Percentiles rank a stretch among this genome's conserved stretches.
phyloP scores from a whole-genome alignment of 37 sponge, comb jelly and placozoan genomes.

The Spongilla lacustris region DNA sequence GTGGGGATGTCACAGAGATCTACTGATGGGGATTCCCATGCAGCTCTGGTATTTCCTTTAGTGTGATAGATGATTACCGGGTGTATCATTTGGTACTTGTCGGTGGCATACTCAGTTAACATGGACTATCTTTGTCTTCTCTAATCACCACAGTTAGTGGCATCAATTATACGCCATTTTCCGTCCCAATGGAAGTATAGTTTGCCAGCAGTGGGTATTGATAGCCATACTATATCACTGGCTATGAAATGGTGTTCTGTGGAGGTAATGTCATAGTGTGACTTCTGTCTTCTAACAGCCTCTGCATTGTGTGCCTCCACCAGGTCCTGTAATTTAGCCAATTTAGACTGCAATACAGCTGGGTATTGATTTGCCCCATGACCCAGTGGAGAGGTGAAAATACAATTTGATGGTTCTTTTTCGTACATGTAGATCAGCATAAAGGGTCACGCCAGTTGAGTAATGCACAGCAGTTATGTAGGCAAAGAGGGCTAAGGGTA shows the following conservation, averaged over 20 bases:
- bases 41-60: neutral
- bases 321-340: conserved; percentile 45
- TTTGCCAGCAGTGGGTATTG: conserved; percentile 64
- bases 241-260: neutral
- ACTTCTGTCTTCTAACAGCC: conserved; percentile 28
- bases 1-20: neutral
- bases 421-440: conserved; percentile 69
- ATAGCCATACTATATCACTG: conserved; percentile 66
- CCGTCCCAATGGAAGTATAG: conserved; percentile 74
- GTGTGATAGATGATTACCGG: neutral
- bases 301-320: conserved; percentile 36
- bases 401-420: neutral
- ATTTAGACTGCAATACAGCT: conserved; percentile 7
- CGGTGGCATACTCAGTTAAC: conserved; percentile 20
- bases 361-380: conserved; percentile 21
- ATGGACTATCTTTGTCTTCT: conserved; percentile 30
- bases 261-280: conserved; percentile 19
- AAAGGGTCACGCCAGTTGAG: conserved; percentile 52
- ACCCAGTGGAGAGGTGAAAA: neutral
- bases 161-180: conserved; percentile 45
- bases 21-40: neutral
- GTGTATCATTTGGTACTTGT: neutral
- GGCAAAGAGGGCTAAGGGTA: conserved; percentile 44
- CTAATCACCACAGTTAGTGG: conserved; percentile 26
- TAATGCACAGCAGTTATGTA: conserved; percentile 56